Evolutionary conservation across 2,888 invertebrate genomes (phyloP), one percentile per base, ranked within the genome.

Genomic region (Himalopsyche kuldschensis): DNA sequence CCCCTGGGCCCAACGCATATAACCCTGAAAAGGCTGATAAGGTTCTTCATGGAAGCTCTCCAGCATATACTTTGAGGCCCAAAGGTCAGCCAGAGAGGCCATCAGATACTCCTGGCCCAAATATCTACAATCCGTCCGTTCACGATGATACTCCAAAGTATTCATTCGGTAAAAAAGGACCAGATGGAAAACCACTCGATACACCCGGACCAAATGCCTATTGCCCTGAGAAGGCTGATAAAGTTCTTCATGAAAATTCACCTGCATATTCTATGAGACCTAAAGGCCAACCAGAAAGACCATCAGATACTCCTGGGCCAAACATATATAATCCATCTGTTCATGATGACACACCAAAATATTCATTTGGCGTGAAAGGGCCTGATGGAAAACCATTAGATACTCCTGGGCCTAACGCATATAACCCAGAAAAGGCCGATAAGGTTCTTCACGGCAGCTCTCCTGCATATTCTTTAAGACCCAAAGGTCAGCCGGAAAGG

Each of bases 221-320:
- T 83, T 91, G 89, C 32, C 92, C 92, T 0, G 92, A 91, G 84
- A 89, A 89, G 31, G 82, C 84, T 77, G 86, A 86, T 35, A 83
- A 81, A 47, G 47, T 76, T 0, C 87, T 93, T 84, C 90, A 92
- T 75, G 93, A 92, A 88, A 93, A 92, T 88, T 93, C 94, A 30
- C 95, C 96, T 46, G 91, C 94, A 84, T 96, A 93, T 88, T 93
- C 95, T 8, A 95, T 96, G 88, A 94, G 96, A 84, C 91, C 93
- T 55, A 95, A 94, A 87, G 93, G 93, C 82, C 93, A 93, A 86
- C 89, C 90, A 79, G 91, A 92, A 83, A 90, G 90, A 84, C 86
- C 89, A 0, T 88, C 88, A 82, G 89, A 90, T 1, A 90, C 90
- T 31, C 93, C 93, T 5, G 93, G 89, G 1, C 93, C 93, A 0